Conservation (phyloP, 2,797 vertebrate genomes). For the Sebastes jordani region DNA sequence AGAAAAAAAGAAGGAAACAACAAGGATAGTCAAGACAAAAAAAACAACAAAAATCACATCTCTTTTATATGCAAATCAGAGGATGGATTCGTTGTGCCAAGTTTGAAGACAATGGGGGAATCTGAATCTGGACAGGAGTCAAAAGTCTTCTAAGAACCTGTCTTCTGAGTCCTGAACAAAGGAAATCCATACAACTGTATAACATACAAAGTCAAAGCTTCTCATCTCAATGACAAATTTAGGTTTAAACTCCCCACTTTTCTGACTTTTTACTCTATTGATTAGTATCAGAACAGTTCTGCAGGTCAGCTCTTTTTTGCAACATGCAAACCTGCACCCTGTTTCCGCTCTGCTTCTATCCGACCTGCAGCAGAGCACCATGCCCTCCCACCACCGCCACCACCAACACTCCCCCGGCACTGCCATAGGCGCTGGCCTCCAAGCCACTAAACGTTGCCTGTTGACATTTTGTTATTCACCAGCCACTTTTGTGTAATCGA, state of each 20-base stretch:
- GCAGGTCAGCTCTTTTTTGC: slow-evolving; percentile 6
- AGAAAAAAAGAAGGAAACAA: slow-evolving; percentile 30
- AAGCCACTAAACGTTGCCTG: slow-evolving; percentile 79
- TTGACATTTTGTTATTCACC: slow-evolving; percentile 83
- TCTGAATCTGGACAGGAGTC: slow-evolving; percentile 14
- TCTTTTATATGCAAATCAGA: slow-evolving; percentile 32
- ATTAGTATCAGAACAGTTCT: slow-evolving; percentile 17
- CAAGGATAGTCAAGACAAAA: slow-evolving; percentile 21
- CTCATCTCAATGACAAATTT: background rate
- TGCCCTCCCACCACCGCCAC: slow-evolving; percentile 20
- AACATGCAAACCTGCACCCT: slow-evolving; percentile 22
- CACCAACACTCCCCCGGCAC: slow-evolving; percentile 2
- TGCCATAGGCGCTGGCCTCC: slow-evolving; percentile 64
- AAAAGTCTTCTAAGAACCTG: slow-evolving; percentile 2
- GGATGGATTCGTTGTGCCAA: background rate
- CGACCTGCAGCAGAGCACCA: slow-evolving; percentile 16
- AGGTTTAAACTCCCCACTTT: background rate
- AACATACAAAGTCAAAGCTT: background rate
- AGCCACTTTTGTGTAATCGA: slow-evolving; percentile 76
- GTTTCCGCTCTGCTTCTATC: slow-evolving; percentile 20
- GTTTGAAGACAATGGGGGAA: slow-evolving; percentile 4
- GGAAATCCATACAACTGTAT: background rate
- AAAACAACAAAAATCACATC: background rate
- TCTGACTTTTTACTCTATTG: background rate
- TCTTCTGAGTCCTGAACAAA: background rate